Percentiles rank a stretch among this genome's conserved stretches.
Conservation (phyloP, 2,113 vertebrate species). For the Lontra canadensis region DNA sequence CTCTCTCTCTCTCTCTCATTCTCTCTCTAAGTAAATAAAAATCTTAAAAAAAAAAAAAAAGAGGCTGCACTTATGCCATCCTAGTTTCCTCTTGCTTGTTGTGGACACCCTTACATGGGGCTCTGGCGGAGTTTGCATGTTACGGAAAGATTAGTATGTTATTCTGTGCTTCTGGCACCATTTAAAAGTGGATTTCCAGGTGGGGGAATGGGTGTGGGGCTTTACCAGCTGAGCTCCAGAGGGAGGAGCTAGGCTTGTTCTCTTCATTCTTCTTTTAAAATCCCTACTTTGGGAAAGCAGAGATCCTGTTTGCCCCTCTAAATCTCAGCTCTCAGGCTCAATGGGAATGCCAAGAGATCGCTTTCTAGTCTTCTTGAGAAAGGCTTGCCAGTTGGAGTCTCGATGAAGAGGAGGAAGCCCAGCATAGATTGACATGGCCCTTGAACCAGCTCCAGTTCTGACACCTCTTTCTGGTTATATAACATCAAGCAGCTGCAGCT, state of each 20-base stretch:
- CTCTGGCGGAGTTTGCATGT: constrained; percentile 68
- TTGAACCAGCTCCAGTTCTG: constrained; percentile 66
- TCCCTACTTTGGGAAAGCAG: neutral
- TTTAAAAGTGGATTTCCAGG: constrained; percentile 78
- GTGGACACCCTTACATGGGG: constrained; percentile 66
- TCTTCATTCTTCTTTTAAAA: constrained; percentile 52
- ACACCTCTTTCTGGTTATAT: constrained; percentile 76
- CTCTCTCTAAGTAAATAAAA: too few relatives aligned
- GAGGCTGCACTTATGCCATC: neutral
- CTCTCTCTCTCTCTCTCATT: too few relatives aligned
- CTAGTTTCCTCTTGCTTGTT: constrained; percentile 79
- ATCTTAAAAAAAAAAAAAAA: neutral
- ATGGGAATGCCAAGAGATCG: neutral
- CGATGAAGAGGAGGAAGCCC: constrained; percentile 63
- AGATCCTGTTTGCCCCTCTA: neutral
- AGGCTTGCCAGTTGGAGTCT: constrained; percentile 66
- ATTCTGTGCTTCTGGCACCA: constrained; percentile 78
- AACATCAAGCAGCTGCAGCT: constrained; percentile 54
- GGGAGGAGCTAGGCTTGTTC: neutral
- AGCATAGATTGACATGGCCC: constrained; percentile 43
- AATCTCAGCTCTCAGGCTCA: neutral
- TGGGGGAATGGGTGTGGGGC: constrained; percentile 62
- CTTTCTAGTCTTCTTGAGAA: constrained; percentile 21
- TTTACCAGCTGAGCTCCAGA: neutral
- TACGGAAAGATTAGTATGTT: constrained; percentile 80